These are phyloP conservation scores for Saguinus imperator DNA, from an alignment of 2,113 vertebrate species.

Conservation along the genomic window DNA sequence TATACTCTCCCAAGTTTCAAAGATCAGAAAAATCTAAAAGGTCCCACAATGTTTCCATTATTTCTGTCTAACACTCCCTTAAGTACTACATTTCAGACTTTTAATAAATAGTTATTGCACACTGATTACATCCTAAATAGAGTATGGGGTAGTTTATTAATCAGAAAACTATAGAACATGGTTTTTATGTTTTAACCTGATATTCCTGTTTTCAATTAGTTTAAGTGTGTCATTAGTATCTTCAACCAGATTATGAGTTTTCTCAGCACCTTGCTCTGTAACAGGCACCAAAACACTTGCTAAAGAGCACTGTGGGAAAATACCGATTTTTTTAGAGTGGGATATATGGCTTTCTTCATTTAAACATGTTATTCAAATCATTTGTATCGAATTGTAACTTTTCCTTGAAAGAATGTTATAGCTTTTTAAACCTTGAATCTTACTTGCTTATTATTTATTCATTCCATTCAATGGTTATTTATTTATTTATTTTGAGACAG, in stretches of 20 bases:
- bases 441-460: not conserved
- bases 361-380: not conserved
- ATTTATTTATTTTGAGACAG: too few species aligned
- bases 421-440: not conserved
- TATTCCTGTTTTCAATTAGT: not conserved
- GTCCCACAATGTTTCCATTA: slow-evolving; percentile 2
- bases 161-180: not conserved
- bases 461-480: not conserved
- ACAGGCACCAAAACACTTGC: not conserved
- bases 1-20: not conserved
- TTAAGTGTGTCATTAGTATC: not conserved
- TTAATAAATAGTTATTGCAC: slow-evolving; percentile 20
- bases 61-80: not conserved
- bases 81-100: not conserved
- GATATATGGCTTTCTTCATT: not conserved
- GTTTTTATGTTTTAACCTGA: not conserved
- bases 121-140: not conserved
- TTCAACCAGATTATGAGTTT: not conserved
- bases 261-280: not conserved
- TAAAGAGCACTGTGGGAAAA: not conserved
- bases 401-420: not conserved
- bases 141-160: not conserved
- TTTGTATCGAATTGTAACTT: not conserved
- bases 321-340: not conserved
- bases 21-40: not conserved